Evolutionary conservation across 2,113 vertebrate species (phyloP).

Genomic region (Fulmarus glacialis): DNA sequence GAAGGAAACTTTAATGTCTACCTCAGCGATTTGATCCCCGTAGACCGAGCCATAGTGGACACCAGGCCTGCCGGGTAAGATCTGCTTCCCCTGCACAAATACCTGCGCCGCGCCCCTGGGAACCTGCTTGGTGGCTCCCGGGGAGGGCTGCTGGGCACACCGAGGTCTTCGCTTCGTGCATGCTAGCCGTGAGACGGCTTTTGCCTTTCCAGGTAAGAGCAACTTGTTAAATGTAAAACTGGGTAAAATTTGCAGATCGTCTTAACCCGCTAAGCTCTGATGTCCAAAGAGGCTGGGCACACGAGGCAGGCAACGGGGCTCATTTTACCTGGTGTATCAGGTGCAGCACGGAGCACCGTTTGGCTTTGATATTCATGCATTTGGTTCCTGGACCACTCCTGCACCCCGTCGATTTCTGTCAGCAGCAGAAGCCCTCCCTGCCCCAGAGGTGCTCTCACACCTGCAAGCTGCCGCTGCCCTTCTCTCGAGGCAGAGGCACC

Average conservation of each 20-base stretch:
- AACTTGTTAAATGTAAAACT: accelerated
- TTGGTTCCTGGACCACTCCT: background rate
- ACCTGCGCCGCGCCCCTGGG: accelerated
- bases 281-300: background rate
- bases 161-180: accelerated
- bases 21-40: conserved; percentile 92
- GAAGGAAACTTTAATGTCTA: conserved; percentile 97
- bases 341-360: too few relatives aligned
- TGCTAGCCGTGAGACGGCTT: accelerated
- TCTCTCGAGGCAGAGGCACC: background rate
- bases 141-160: background rate
- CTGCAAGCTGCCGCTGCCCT: background rate
- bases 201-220: background rate
- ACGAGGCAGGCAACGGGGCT: accelerated
- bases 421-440: background rate
- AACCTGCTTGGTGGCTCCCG: background rate
- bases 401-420: accelerated
- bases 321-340: too few relatives aligned
- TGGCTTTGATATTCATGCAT: accelerated
- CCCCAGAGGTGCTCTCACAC: background rate
- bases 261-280: accelerated
- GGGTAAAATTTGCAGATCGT: background rate
- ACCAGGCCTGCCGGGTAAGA: conserved; percentile 92
- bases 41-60: conserved; percentile 90
- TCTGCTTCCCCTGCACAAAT: background rate